Evolutionary conservation across 2,888 invertebrate species (phyloP), one percentile per base, ranked within the genome.

Genomic region (Meteorus cinctellus): DNA sequence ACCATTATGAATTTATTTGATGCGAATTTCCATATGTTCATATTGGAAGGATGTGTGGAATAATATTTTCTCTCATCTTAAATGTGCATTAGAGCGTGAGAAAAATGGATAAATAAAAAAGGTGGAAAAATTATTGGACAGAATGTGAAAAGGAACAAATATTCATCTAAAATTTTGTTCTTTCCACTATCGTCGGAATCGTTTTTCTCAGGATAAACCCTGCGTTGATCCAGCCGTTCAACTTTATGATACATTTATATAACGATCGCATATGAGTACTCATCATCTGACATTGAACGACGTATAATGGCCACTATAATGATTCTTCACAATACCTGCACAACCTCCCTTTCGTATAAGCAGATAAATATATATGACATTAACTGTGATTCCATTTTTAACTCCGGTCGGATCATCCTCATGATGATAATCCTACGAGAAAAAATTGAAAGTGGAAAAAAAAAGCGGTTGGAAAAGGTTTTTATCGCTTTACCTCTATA

Each of bases 381-480:
- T 31, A 29, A 31, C 36, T 19, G 41, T 19, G 3, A 41, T 41
- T 41, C 19, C n/a, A 62, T 62, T 62, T 31, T 16, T 12, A 62
- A 62, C 16, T 62, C 29, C 16, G 6, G 29, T 62, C 16, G 62
- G 65, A 65, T 65, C 36, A 65, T 65, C 65, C 1, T 19, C 24
- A 41, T 4, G 4, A 65, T 65, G 34, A 41, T 41, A 41, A 41
- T 65, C 19, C n/a, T 14, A 2, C 16, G n/a, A 16, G 55, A 55
- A 8, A 55, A n/a, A 8, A 19, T 48, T 48, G 48, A n/a, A 16
- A n/a, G 19, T 24, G 1, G n/a, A 55, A 55, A 24, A 24, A 24
- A 41, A 41, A 41, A 4, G 16, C 6, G 10, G 12, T 63, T 63
- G 63, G 19, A 65, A 65, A 65, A 41, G 24, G 4, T 65, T 41